Evolutionary conservation across 1,140 invertebrate genomes (phyloP), one percentile per base, ranked within the genome.

Genomic region (Diachasmimorpha longicaudata): DNA sequence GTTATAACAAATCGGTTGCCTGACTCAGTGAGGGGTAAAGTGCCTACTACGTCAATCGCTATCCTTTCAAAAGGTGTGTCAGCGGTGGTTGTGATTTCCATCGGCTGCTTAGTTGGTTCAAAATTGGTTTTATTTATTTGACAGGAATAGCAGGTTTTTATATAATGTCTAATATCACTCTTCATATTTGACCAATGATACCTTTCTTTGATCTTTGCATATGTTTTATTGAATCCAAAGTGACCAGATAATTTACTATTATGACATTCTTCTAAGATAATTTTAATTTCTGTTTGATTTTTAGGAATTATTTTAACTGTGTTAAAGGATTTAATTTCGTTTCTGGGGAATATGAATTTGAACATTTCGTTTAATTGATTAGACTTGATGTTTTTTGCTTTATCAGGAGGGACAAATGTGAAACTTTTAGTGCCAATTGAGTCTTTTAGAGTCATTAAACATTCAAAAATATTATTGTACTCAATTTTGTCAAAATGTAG

Each of bases 1-100:
- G 84, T 83, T 8, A 21, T 86, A 69, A 87, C 83, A 76, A 77
- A 86, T 79, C 75, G 78, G 74, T 84, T 85, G 4, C 78, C 72
- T 21, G 58, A 37, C 21, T 78, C 36, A 0, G 81, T 80, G 67
- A 76, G 5, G 8, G 78, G 79, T 71, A 85, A 74, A 4, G 82
- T 6, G 39, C 39, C 39, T 42, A 42, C 39, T 42, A 42, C 39
- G 39, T 42, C 39, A 13, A 42, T 8, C 13, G 39, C 39, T 42
- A 42, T 6, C 39, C 13, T 42, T 42, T 42, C 39, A 8, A 42
- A 42, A 42, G 39, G 39, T 8, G 13, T 6, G 39, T 6, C 6
- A 6, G 39, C 39, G 13, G 39, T 42, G 39, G 39, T 42, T 6
- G 39, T 42, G 6, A 8, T 42, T 6, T 42, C n/a, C n/a, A n/a